Conservation (phyloP, 2,888 invertebrate species). For the Pyralis farinalis region DNA sequence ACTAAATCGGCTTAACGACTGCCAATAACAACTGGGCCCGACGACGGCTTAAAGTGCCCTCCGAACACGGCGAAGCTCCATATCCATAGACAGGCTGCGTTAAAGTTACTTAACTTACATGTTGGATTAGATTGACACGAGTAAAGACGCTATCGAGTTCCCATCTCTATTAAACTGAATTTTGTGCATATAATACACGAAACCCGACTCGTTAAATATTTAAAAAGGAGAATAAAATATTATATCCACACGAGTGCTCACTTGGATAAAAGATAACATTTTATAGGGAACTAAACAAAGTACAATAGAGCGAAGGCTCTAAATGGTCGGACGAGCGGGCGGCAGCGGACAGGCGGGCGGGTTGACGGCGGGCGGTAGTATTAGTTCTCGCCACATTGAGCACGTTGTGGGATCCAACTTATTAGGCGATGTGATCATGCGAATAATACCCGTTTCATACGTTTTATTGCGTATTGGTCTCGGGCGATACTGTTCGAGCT, state of each 20-base stretch:
- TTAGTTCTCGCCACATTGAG: conserved; percentile 72
- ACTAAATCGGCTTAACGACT: too few species aligned
- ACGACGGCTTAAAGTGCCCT: too few species aligned
- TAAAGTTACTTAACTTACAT: too few species aligned
- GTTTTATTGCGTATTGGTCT: conserved; percentile 73
- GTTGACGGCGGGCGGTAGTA: conserved; percentile 47
- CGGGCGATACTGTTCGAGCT: conserved; percentile 50
- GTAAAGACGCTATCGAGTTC: too few species aligned
- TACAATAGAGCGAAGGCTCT: conserved; percentile 44
- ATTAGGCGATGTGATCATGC: conserved; percentile 78
- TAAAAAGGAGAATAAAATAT: conserved; percentile 1
- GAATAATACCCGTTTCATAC: conserved; percentile 74
- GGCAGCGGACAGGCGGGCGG: conserved; percentile 46
- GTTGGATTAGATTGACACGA: too few species aligned
- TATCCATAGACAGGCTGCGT: too few species aligned
- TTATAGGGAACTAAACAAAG: conserved; percentile 35
- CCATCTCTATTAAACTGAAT: too few species aligned
- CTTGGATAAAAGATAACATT: conserved; percentile 17
- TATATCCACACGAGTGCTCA: conserved; percentile 3
- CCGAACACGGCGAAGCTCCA: too few species aligned
- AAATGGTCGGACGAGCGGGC: conserved; percentile 48
- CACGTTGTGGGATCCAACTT: conserved; percentile 75
- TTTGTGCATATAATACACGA: too few species aligned
- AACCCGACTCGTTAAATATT: background rate
- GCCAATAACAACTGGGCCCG: too few species aligned